phyloP scores from a whole-genome alignment of 2,113 vertebrate genomes.

The Ammodytes marinus region DNA sequence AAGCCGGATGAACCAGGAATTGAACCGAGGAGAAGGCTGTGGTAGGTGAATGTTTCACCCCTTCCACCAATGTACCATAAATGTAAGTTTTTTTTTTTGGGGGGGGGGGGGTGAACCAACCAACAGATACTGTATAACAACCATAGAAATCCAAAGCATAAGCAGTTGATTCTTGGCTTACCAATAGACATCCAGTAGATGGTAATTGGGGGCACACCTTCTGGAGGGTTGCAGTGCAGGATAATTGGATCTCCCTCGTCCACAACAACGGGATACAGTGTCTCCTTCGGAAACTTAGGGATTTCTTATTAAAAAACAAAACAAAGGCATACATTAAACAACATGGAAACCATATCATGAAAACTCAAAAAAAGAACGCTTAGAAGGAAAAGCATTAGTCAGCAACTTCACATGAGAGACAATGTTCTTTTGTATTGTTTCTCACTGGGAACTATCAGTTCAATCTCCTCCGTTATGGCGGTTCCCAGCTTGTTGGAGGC shows the following conservation, averaged over 20 bases:
- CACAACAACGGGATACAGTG: constrained; percentile 84
- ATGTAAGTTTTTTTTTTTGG: neutral
- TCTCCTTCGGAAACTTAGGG: constrained; percentile 94
- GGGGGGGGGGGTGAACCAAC: neutral
- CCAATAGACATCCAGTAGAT: constrained; percentile 96
- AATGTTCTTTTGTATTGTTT: neutral
- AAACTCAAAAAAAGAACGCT: neutral
- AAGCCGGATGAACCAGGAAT: neutral
- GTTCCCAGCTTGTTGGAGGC: constrained; percentile 91
- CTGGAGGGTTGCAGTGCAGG: constrained; percentile 91
- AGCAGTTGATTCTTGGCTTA: constrained; percentile 74
- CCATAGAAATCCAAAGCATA: neutral
- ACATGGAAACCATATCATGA: neutral
- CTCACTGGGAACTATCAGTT: constrained; percentile 91
- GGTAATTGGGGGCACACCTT: constrained; percentile 88
- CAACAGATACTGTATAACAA: neutral
- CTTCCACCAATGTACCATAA: neutral
- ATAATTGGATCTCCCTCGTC: constrained; percentile 90
- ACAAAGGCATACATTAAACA: neutral
- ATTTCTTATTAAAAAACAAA: constrained; percentile 75
- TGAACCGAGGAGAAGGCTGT: neutral
- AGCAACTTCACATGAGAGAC: neutral
- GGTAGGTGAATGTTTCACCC: neutral
- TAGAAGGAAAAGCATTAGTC: neutral
- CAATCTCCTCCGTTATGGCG: constrained; percentile 91